phyloP scores from a whole-genome alignment of 2,888 invertebrate genomes.

The Trichopria drosophilae region DNA sequence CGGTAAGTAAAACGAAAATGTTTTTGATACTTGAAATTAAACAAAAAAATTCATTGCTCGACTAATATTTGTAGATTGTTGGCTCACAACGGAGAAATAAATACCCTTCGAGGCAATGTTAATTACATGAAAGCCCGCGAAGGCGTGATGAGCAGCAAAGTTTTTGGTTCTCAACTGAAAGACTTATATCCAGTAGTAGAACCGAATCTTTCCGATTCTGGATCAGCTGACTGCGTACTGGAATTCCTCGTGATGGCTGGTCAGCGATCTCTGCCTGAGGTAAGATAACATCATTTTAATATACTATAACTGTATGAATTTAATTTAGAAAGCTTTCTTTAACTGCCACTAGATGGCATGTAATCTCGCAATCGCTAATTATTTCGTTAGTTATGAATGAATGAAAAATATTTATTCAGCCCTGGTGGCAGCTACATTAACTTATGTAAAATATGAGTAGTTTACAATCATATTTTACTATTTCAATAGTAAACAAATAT shows the following conservation, averaged over 20 bases:
- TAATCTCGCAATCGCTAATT: too few species aligned
- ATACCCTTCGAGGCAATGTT: conserved; percentile 96
- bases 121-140: conserved; percentile 98
- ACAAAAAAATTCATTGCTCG: background rate
- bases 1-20: conserved; percentile 63
- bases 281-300: too few species aligned
- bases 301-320: too few species aligned
- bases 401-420: too few species aligned
- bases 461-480: too few species aligned
- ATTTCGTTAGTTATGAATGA: too few species aligned
- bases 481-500: too few species aligned
- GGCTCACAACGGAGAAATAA: conserved; percentile 99
- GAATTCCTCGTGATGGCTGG: conserved; percentile 96
- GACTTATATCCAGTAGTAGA: conserved; percentile 96
- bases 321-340: too few species aligned
- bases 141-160: conserved; percentile 90
- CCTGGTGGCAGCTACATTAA: too few species aligned
- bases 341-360: too few species aligned
- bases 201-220: conserved; percentile 96
- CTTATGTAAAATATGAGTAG: too few species aligned
- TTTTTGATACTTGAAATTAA: background rate
- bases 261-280: conserved; percentile 85
- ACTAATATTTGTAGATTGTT: conserved; percentile 66
- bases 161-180: conserved; percentile 82
- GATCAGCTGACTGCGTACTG: conserved; percentile 95